Evolutionary conservation across 2,113 vertebrate species (phyloP).

Genomic region (Dendropsophus ebraccatus): DNA sequence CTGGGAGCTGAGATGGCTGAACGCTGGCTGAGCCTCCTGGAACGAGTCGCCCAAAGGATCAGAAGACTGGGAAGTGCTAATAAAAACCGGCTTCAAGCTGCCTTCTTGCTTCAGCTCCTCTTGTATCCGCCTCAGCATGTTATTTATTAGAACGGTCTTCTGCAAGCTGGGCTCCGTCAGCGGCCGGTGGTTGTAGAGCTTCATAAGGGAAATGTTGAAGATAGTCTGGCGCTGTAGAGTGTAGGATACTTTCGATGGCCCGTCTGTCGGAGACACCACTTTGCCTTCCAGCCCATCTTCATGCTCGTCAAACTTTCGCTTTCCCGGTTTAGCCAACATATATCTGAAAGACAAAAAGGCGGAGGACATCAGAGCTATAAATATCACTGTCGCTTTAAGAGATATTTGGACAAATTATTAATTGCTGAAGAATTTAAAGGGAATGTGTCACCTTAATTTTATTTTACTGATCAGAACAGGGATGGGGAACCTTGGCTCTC

Average conservation of each 20-base stretch:
- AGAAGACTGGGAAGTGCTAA: slow-evolving; percentile 81
- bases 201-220: slow-evolving; percentile 99
- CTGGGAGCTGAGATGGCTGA: slow-evolving; percentile 71
- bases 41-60: slow-evolving; percentile 84
- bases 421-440: too few relatives aligned
- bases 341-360: slow-evolving; percentile 80
- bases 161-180: slow-evolving; percentile 92
- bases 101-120: slow-evolving; percentile 96
- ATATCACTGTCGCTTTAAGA: not conserved
- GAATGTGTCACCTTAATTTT: too few relatives aligned
- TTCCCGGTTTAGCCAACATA: slow-evolving; percentile 99
- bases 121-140: slow-evolving; percentile 97
- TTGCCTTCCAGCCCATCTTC: slow-evolving; percentile 99
- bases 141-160: slow-evolving; percentile 96
- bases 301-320: slow-evolving; percentile 99
- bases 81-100: slow-evolving; percentile 83
- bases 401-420: not conserved
- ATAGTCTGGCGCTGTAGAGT: slow-evolving; percentile 98
- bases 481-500: too few relatives aligned
- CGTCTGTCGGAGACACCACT: slow-evolving; percentile 84
- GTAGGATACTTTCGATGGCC: slow-evolving; percentile 96
- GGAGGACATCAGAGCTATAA: not conserved
- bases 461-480: too few relatives aligned
- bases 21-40: slow-evolving; percentile 84
- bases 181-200: slow-evolving; percentile 94